Conservation (phyloP, 2,888 invertebrate species). For the Ichneumon xanthorius region DNA sequence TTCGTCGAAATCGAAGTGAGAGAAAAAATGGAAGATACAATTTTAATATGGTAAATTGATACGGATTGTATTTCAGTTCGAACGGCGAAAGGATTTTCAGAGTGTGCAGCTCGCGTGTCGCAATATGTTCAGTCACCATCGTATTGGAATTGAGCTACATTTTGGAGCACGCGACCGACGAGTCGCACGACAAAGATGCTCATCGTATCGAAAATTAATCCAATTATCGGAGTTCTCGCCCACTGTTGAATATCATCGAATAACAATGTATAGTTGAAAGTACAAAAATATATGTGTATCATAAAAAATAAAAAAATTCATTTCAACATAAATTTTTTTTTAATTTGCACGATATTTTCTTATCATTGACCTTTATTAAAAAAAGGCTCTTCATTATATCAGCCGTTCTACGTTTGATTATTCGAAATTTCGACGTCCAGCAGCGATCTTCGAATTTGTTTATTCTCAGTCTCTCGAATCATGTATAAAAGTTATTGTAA, state of each 20-base stretch:
- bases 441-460: background rate
- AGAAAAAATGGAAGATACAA: background rate
- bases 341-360: no score
- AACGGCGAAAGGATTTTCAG: background rate
- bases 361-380: no score
- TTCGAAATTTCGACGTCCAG: background rate
- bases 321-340: no score
- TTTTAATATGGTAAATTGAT: background rate
- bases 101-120: slow-evolving; percentile 37
- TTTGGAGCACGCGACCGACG: slow-evolving; percentile 49
- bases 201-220: slow-evolving; percentile 43
- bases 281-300: background rate
- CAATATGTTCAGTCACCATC: slow-evolving; percentile 18
- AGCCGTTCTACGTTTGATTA: background rate
- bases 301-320: no score
- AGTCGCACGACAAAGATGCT: slow-evolving; percentile 5
- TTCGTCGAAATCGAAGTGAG: no score
- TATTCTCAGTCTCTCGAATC: background rate
- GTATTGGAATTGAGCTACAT: slow-evolving; percentile 12
- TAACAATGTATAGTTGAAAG: background rate
- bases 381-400: background rate
- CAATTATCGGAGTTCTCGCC: slow-evolving; percentile 33
- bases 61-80: background rate
- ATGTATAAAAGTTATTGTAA: background rate
- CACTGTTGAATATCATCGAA: background rate